These are phyloP conservation scores for Apogon hyalosoma DNA, from an alignment of 2,797 vertebrate species.

Conservation along the genomic window DNA sequence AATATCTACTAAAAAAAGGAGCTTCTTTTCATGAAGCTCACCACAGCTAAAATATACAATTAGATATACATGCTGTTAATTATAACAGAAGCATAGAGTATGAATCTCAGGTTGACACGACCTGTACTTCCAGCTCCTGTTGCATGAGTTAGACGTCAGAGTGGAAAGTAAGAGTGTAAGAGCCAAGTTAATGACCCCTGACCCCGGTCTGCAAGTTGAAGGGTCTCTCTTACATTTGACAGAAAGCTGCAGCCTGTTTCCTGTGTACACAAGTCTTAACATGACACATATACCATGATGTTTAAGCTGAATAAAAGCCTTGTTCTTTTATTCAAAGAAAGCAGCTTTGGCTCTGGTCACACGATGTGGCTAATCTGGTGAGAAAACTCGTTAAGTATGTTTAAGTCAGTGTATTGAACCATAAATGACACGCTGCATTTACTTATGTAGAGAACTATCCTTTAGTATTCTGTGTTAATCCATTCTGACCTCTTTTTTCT, in stretches of 20 bases:
- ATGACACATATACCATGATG: constrained; percentile 43
- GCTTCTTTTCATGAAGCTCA: not conserved
- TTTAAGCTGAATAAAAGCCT: constrained; percentile 64
- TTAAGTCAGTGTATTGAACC: constrained; percentile 9
- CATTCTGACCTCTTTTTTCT: no score
- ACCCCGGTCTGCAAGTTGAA: constrained; percentile 22
- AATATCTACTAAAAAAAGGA: not conserved
- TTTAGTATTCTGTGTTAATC: not conserved
- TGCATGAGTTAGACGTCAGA: constrained; percentile 17
- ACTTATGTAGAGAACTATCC: not conserved
- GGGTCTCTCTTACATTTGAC: constrained; percentile 27
- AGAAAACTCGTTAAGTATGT: constrained; percentile 40
- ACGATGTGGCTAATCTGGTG: constrained; percentile 53
- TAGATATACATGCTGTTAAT: not conserved
- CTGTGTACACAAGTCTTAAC: constrained; percentile 10
- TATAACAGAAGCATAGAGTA: not conserved
- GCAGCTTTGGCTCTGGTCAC: constrained; percentile 66
- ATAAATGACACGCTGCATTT: constrained; percentile 11
- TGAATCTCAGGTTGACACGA: not conserved
- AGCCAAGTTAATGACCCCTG: constrained; percentile 30
- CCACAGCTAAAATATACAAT: not conserved
- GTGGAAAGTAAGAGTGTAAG: constrained; percentile 51
- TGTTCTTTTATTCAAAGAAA: constrained; percentile 66
- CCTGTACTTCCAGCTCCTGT: constrained; percentile 2
- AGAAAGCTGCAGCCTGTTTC: constrained; percentile 27